Conservation (phyloP, 2,888 invertebrate genomes). For the Exocentrus adspersus region DNA sequence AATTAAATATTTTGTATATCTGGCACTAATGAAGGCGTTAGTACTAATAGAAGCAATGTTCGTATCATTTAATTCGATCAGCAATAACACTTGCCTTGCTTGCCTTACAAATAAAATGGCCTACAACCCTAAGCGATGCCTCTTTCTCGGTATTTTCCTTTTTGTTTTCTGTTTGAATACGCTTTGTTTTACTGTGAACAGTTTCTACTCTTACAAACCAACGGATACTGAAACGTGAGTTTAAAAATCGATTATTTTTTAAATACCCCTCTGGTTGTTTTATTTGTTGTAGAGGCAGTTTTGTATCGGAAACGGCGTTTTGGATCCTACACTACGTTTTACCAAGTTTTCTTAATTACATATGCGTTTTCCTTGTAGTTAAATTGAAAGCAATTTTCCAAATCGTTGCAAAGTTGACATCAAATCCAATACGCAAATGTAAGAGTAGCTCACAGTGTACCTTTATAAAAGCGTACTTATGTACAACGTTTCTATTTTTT, state of each 20-base stretch:
- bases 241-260: neutral
- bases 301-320: neutral
- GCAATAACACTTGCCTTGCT: no score
- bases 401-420: conserved; percentile 1
- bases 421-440: neutral
- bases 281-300: conserved; percentile 4
- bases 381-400: neutral
- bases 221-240: conserved; percentile 5
- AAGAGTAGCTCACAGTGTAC: neutral
- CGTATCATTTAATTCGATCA: no score
- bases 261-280: neutral
- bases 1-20: no score
- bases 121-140: neutral
- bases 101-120: no score
- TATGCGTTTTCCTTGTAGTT: neutral
- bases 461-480: neutral
- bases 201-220: neutral
- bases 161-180: neutral
- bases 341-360: conserved; percentile 2
- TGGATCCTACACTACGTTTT: neutral
- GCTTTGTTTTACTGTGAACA: neutral
- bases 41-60: no score
- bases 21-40: no score
- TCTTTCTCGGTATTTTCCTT: neutral
- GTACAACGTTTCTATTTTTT: neutral